These are phyloP conservation scores for Drosophila pruinosa DNA, from an alignment of 1,140 invertebrate genomes.

Conservation along the genomic window DNA sequence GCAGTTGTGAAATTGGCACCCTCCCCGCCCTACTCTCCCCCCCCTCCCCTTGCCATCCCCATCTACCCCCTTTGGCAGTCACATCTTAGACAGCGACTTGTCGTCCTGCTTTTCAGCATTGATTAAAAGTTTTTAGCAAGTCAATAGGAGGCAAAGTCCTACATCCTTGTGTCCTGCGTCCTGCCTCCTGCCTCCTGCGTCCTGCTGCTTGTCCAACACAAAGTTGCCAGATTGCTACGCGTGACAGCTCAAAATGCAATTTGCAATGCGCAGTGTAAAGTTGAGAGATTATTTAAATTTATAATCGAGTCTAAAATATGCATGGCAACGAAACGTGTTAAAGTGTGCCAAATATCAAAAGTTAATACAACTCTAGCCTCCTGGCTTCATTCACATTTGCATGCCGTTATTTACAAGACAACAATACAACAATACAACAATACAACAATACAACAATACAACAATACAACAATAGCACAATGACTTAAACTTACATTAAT, in stretches of 20 bases:
- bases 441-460: no score
- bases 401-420: neutral
- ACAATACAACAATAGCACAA: no score
- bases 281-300: constrained; percentile 47
- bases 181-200: neutral
- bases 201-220: neutral
- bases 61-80: neutral
- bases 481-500: no score
- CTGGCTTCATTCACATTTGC: neutral
- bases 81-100: neutral
- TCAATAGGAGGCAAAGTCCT: constrained; percentile 30
- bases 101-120: constrained; percentile 28
- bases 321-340: constrained; percentile 25
- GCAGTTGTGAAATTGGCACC: constrained; percentile 67
- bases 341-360: constrained; percentile 25
- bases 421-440: no score
- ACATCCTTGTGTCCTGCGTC: neutral
- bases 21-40: neutral
- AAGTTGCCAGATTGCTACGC: constrained; percentile 30
- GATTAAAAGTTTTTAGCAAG: constrained; percentile 52
- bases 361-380: constrained; percentile 6
- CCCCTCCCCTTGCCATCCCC: neutral
- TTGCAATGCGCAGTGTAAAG: constrained; percentile 61
- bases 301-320: constrained; percentile 47
- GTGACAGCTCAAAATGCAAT: constrained; percentile 70